phyloP scores from a whole-genome alignment of 2,888 invertebrate species.

The Cantharis rufa region DNA sequence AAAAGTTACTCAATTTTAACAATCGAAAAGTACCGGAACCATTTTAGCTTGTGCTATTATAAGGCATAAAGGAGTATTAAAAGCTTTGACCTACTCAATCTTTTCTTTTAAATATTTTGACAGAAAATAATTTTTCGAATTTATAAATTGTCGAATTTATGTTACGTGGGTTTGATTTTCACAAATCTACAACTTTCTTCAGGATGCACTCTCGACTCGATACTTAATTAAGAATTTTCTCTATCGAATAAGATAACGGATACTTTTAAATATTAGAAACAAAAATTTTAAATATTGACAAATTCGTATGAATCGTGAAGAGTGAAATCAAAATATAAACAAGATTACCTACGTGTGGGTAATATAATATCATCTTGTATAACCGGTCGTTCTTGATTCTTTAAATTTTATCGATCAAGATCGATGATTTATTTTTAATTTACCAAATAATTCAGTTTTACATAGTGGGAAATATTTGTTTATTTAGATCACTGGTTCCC shows the following conservation, averaged over 20 bases:
- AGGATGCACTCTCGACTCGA: background rate
- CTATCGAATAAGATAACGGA: background rate
- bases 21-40: background rate
- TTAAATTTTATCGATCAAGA: background rate
- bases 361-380: background rate
- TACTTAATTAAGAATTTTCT: background rate
- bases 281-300: background rate
- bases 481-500: too few relatives aligned
- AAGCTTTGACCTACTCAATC: background rate
- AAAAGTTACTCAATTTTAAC: background rate
- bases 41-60: background rate
- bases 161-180: background rate
- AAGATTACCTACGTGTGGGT: background rate
- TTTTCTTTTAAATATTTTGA: background rate
- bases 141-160: background rate
- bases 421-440: background rate
- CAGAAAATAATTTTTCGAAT: background rate
- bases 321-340: background rate
- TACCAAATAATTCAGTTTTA: background rate
- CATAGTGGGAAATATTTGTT: background rate
- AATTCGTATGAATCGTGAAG: background rate
- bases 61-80: background rate
- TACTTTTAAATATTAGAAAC: background rate
- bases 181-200: background rate
- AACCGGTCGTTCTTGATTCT: background rate